Conservation (phyloP, 2,797 vertebrate species). For the Caiman crocodilus region DNA sequence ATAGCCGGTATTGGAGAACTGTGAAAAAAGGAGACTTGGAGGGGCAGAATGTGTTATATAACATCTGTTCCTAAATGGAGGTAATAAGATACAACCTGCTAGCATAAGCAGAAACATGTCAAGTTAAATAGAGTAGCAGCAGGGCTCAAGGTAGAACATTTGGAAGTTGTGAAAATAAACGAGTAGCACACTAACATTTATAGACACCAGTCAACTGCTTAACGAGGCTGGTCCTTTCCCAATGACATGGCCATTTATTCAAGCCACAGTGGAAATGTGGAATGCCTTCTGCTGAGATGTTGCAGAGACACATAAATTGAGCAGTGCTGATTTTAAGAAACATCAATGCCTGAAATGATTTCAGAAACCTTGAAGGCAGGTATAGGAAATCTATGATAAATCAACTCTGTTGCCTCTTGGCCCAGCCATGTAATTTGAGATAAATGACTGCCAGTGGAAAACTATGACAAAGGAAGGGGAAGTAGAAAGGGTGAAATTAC, state of each 20-base stretch:
- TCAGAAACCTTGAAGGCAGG: neutral
- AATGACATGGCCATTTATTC: neutral
- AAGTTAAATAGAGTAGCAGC: conserved; percentile 44
- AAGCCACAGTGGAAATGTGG: neutral
- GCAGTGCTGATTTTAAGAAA: neutral
- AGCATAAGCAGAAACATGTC: conserved; percentile 39
- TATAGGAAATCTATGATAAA: neutral
- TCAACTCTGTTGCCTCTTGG: neutral
- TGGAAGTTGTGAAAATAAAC: conserved; percentile 34
- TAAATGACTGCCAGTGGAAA: neutral
- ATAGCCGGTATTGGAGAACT: conserved; percentile 27
- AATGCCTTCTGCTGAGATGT: neutral
- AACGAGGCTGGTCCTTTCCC: neutral
- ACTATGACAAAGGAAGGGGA: neutral
- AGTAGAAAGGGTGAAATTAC: neutral
- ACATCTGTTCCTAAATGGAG: conserved; percentile 65
- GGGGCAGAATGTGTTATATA: neutral
- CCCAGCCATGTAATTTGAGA: neutral
- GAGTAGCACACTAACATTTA: neutral
- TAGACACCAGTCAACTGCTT: neutral
- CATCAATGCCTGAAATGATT: neutral
- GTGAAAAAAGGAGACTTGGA: conserved; percentile 8
- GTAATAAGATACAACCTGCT: conserved; percentile 23
- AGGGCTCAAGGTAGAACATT: neutral
- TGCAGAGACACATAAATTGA: neutral